A percentile compares a stretch with the other conserved stretches of the same genome.
Evolutionary conservation across 1,140 invertebrate genomes (phyloP).

Genomic region (Acyrthosiphon pisum): DNA sequence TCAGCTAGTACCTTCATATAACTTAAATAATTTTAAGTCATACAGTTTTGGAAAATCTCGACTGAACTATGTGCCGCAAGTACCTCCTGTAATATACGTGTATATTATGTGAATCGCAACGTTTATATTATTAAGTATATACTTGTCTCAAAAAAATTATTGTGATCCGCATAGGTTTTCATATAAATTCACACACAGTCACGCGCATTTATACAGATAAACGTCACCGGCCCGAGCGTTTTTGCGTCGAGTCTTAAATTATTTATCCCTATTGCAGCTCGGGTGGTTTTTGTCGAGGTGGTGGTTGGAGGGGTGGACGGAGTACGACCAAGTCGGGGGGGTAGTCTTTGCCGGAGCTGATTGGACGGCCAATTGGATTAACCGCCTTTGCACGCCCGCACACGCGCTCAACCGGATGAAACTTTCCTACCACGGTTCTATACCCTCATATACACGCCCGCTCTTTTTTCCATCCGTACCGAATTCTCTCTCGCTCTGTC

Average conservation of each 20-base stretch:
- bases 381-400: slow-evolving; percentile 55
- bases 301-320: neutral
- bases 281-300: neutral
- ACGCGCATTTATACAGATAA: neutral
- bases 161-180: neutral
- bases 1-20: too few relatives aligned
- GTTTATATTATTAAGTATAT: neutral
- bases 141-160: neutral
- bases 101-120: neutral
- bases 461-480: neutral
- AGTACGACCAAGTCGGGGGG: neutral
- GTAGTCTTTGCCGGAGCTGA: slow-evolving; percentile 45
- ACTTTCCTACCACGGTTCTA: neutral
- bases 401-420: slow-evolving; percentile 51
- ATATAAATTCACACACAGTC: neutral
- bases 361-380: slow-evolving; percentile 56
- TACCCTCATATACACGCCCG: neutral
- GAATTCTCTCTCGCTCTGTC: neutral
- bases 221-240: neutral
- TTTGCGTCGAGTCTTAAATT: neutral
- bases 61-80: neutral
- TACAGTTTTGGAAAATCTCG: neutral
- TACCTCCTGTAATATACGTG: too few relatives aligned
- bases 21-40: neutral
- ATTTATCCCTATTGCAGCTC: neutral